These are phyloP conservation scores for Rhizoglyphus robini DNA, from an alignment of 1,140 invertebrate genomes.

Conservation along the genomic window DNA sequence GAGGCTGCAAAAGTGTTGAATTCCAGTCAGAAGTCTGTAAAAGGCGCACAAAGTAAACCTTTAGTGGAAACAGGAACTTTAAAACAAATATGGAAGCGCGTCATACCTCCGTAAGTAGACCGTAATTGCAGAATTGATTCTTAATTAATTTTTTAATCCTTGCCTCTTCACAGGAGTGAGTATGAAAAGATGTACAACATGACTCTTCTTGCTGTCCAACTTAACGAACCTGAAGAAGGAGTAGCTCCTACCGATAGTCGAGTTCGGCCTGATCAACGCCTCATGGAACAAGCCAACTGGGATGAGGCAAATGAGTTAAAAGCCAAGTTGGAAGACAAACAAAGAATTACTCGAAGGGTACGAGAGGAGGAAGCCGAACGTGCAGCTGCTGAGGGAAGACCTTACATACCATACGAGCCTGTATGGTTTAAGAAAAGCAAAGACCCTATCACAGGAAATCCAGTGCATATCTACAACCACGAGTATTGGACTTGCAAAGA, in stretches of 20 bases:
- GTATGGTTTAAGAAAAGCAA: constrained; percentile 78
- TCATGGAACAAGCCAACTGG: constrained; percentile 94
- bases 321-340: constrained; percentile 51
- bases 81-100: constrained; percentile 68
- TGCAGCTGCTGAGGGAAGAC: constrained; percentile 53
- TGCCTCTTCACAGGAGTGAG: constrained; percentile 42
- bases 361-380: constrained; percentile 64
- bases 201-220: constrained; percentile 79
- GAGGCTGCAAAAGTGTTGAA: constrained; percentile 80
- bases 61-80: constrained; percentile 79
- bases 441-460: constrained; percentile 59
- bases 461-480: constrained; percentile 69
- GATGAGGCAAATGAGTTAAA: constrained; percentile 91
- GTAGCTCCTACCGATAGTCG: constrained; percentile 91
- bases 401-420: constrained; percentile 62
- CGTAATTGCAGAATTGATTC: constrained; percentile 11
- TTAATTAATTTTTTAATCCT: constrained; percentile 14
- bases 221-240: constrained; percentile 84
- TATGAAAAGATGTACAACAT: constrained; percentile 80
- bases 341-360: constrained; percentile 46
- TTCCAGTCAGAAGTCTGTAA: constrained; percentile 39
- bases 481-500: constrained; percentile 88
- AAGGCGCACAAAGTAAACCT: constrained; percentile 50
- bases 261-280: constrained; percentile 80
- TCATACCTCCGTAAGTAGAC: constrained; percentile 53